These are phyloP conservation scores for Synaphobranchus kaupii DNA, from an alignment of 2,797 vertebrate species.

Conservation along the genomic window DNA sequence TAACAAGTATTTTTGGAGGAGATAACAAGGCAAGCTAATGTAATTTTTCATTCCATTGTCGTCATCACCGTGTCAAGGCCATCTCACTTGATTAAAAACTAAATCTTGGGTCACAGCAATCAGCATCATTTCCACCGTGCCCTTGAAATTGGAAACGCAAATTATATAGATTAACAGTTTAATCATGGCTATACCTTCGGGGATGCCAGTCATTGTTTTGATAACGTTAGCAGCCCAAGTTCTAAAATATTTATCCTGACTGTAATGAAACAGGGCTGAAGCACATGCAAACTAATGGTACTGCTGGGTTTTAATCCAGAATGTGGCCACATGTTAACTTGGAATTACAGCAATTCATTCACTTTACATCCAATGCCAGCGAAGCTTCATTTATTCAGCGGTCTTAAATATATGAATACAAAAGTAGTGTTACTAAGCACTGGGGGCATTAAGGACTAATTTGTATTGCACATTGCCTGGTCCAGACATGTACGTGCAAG, in stretches of 20 bases:
- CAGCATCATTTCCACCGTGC: slow-evolving; percentile 28
- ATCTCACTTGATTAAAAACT: slow-evolving; percentile 16
- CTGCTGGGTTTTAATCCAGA: background rate
- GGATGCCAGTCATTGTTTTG: background rate
- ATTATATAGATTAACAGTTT: background rate
- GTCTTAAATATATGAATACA: background rate
- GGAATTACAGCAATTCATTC: slow-evolving; percentile 23
- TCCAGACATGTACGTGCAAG: background rate
- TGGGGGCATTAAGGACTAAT: background rate
- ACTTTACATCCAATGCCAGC: background rate
- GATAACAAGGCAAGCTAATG: slow-evolving; percentile 42
- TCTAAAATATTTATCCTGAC: slow-evolving; percentile 38
- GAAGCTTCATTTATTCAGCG: background rate
- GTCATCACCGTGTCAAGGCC: background rate
- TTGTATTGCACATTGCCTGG: background rate
- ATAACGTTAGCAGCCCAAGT: slow-evolving; percentile 10
- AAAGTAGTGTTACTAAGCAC: background rate
- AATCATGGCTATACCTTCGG: slow-evolving; percentile 1
- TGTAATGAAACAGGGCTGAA: slow-evolving; percentile 23
- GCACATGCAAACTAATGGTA: slow-evolving; percentile 24
- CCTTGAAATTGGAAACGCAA: background rate
- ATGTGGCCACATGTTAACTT: slow-evolving; percentile 10
- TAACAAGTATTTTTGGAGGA: slow-evolving; percentile 2
- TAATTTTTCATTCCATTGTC: slow-evolving; percentile 12
- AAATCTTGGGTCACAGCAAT: slow-evolving; percentile 15